These are phyloP conservation scores for Oenanthe oenanthe DNA, from an alignment of 2,113 vertebrate species.

Conservation along the genomic window DNA sequence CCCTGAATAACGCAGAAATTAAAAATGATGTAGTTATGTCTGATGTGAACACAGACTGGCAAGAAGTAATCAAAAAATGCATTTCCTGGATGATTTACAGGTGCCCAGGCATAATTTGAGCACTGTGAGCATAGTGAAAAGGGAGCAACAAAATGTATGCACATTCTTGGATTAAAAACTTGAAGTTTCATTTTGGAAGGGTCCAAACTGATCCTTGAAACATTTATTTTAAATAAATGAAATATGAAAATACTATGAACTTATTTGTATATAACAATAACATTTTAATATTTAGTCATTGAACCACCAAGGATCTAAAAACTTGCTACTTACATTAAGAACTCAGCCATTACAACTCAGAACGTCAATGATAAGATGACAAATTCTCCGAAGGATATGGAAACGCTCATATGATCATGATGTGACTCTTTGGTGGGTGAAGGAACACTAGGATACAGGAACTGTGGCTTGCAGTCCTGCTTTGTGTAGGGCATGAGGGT, in stretches of 20 bases:
- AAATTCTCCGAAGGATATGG: not conserved
- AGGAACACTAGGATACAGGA: not conserved
- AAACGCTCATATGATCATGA: not conserved
- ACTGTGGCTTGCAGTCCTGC: not conserved
- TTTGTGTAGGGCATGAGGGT: not conserved
- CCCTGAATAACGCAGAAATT: not conserved
- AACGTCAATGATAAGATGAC: constrained; percentile 2
- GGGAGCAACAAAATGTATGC: fast-evolving
- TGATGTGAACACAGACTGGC: not conserved
- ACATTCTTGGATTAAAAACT: not conserved
- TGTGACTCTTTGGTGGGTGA: not conserved
- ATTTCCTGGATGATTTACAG: not conserved
- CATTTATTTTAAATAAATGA: constrained; percentile 52
- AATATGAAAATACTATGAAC: constrained; percentile 56
- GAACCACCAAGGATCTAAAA: constrained; percentile 32
- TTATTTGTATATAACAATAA: constrained; percentile 41
- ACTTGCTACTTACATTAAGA: constrained; percentile 47
- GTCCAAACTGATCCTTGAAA: not conserved
- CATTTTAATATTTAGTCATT: constrained; percentile 53
- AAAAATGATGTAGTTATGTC: fast-evolving
- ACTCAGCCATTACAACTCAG: constrained; percentile 37
- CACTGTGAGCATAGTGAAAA: not conserved
- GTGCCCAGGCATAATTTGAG: not conserved
- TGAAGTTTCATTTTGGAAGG: not conserved
- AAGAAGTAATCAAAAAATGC: not conserved